phyloP scores from a whole-genome alignment of 2,797 vertebrate species.

The Rhinichthys osculus region DNA sequence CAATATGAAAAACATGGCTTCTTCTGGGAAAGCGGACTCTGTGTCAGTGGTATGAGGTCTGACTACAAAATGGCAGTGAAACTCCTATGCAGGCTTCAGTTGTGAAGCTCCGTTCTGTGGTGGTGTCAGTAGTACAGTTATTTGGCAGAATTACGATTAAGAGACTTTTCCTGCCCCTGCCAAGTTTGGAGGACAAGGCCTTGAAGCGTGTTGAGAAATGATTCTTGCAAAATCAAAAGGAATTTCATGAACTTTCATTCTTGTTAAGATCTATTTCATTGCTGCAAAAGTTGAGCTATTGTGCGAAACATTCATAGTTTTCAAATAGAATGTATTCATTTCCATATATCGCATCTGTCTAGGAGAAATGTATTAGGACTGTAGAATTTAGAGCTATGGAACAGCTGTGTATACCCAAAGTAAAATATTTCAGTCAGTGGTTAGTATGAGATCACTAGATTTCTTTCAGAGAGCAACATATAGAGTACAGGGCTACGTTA shows the following conservation, averaged over 20 bases:
- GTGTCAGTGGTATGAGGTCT: constrained; percentile 25
- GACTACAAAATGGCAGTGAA: constrained; percentile 77
- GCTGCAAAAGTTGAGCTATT: not conserved
- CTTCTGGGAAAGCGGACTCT: constrained; percentile 24
- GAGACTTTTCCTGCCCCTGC: not conserved
- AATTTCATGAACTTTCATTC: not conserved
- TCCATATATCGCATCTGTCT: not conserved
- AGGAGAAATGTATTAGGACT: not conserved
- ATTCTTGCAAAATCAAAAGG: constrained; percentile 1
- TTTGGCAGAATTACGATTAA: constrained; percentile 30
- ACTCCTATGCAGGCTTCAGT: constrained; percentile 76
- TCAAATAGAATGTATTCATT: not conserved
- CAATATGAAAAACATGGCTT: constrained; percentile 19
- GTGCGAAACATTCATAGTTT: not conserved
- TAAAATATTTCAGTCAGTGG: not conserved
- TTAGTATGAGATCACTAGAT: not conserved
- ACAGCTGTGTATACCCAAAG: not conserved
- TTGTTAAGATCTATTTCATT: not conserved
- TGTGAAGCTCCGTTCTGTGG: constrained; percentile 10
- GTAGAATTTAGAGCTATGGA: not conserved
- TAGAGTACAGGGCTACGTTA: not conserved
- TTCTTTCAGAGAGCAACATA: not conserved
- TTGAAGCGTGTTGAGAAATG: not conserved
- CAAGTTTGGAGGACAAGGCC: not conserved
- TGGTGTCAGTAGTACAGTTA: constrained; percentile 12